phyloP scores from a whole-genome alignment of 1,140 invertebrate species.

The Pachyrhynchus sulphureomaculatus region DNA sequence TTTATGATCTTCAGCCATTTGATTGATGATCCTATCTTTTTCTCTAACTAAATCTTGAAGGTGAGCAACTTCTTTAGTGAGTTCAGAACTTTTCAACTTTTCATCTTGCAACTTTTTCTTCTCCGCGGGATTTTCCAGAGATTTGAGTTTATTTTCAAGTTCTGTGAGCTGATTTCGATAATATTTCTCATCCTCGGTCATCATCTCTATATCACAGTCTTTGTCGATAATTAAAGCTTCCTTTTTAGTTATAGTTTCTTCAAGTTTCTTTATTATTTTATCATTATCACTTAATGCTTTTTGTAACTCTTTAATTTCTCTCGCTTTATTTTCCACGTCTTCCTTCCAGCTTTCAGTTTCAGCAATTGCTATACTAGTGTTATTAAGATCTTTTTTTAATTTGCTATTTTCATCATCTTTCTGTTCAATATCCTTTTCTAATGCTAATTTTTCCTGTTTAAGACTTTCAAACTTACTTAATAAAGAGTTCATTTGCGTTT shows the following conservation, averaged over 20 bases:
- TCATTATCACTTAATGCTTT: constrained; percentile 52
- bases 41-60: constrained; percentile 61
- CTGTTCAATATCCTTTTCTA: constrained; percentile 34
- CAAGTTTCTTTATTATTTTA: constrained; percentile 47
- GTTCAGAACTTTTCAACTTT: constrained; percentile 48
- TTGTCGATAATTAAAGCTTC: constrained; percentile 49
- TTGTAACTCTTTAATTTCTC: constrained; percentile 32
- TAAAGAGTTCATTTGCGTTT: constrained; percentile 49
- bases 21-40: constrained; percentile 56
- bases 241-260: constrained; percentile 30
- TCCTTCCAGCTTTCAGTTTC: constrained; percentile 47
- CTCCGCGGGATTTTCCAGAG: constrained; percentile 44
- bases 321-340: constrained; percentile 40
- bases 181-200: constrained; percentile 54
- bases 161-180: constrained; percentile 51
- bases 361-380: constrained; percentile 42
- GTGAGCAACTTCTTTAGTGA: constrained; percentile 59
- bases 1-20: constrained; percentile 58
- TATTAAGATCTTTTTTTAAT: constrained; percentile 56
- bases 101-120: constrained; percentile 45
- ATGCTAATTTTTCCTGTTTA: constrained; percentile 34
- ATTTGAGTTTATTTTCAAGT: constrained; percentile 20
- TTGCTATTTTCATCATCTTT: constrained; percentile 36
- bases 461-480: constrained; percentile 35
- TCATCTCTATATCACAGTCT: constrained; percentile 55